Evolutionary conservation across 1,140 invertebrate genomes (phyloP), one percentile per base, ranked within the genome.

Genomic region (Psilanteris sp.): DNA sequence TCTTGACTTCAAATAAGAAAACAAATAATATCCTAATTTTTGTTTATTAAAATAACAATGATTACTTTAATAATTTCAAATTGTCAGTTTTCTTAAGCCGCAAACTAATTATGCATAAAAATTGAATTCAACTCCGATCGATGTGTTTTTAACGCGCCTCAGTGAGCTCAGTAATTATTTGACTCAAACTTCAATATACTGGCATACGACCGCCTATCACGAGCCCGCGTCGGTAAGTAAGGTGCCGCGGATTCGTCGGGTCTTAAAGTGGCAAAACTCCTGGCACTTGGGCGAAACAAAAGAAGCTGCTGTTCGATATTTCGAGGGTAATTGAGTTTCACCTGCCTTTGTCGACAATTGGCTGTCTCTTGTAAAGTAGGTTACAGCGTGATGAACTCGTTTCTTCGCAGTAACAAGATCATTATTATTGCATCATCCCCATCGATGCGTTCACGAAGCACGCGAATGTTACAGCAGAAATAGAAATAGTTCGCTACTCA

Each of bases 351-450:
- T 67, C 50, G 52, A 54, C 52, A 52, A 74, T 74, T 66, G 70
- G 52, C 44, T 44, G 61, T 74, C 24, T 46, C 43, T 52, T 59
- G 44, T 66, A 66, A 74, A 74, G 27, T 67, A 61, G 70, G 70
- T 74, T 59, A 74, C 70, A 52, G 43, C 32, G 27, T 59, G 59
- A 73, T 57, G 57, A 66, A 73, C 59, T 52, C 59, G 59, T 59
- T 64, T 59, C 70, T 73, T 57, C 32, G 36, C 10, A 39, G 50
- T 43, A 57, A 64, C 50, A 52, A 37, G 57, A 73, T 73, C 41
- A 62, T 73, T 57, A 64, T 73, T 73, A 64, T 73, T 64, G 43
- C 50, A 55, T 62, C 68, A 55, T 48, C 41, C 34, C 16, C 41
- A 27, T 46, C 31, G 37, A 54, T 43, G 55, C 24, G 11, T 59